Percentiles rank a stretch among this genome's conserved stretches.
These are phyloP conservation scores for Ips typographus DNA, from an alignment of 1,140 invertebrate genomes.

Conservation along the genomic window DNA sequence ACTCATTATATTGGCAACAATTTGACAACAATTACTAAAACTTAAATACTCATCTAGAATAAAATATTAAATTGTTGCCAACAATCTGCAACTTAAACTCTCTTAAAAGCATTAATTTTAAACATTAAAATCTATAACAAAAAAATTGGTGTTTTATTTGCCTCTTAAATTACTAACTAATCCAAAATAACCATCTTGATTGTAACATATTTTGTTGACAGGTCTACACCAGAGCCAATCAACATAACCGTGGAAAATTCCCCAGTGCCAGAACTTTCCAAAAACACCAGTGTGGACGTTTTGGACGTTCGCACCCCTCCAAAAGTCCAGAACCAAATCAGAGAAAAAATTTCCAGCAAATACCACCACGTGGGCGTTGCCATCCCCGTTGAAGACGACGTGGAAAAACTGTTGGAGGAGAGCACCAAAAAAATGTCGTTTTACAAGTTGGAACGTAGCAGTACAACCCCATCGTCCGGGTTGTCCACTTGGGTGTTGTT, in stretches of 20 bases:
- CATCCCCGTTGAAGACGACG: constrained; percentile 56
- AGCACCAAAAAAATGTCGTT: constrained; percentile 47
- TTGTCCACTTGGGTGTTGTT: constrained; percentile 77
- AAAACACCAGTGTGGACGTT: constrained; percentile 36
- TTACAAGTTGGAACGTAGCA: constrained; percentile 54
- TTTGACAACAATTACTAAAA: too few relatives aligned
- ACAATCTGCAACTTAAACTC: too few relatives aligned
- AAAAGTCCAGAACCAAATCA: constrained; percentile 58
- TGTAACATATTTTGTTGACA: too few relatives aligned
- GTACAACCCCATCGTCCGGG: constrained; percentile 64
- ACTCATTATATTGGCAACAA: too few relatives aligned
- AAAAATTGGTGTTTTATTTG: too few relatives aligned
- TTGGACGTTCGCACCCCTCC: constrained; percentile 64
- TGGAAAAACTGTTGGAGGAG: constrained; percentile 40
- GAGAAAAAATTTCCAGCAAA: constrained; percentile 52
- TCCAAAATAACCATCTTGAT: too few relatives aligned
- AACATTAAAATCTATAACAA: too few relatives aligned
- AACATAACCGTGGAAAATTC: background rate
- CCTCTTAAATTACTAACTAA: too few relatives aligned
- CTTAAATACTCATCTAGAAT: too few relatives aligned
- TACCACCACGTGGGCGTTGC: constrained; percentile 60
- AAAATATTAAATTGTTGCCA: too few relatives aligned
- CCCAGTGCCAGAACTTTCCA: background rate
- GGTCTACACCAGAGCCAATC: background rate
- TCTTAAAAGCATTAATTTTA: too few relatives aligned